A percentile compares a stretch with the other conserved stretches of the same genome.
These are phyloP conservation scores for Armadillidium nasatum DNA, from an alignment of 1,140 invertebrate genomes.

Conservation along the genomic window DNA sequence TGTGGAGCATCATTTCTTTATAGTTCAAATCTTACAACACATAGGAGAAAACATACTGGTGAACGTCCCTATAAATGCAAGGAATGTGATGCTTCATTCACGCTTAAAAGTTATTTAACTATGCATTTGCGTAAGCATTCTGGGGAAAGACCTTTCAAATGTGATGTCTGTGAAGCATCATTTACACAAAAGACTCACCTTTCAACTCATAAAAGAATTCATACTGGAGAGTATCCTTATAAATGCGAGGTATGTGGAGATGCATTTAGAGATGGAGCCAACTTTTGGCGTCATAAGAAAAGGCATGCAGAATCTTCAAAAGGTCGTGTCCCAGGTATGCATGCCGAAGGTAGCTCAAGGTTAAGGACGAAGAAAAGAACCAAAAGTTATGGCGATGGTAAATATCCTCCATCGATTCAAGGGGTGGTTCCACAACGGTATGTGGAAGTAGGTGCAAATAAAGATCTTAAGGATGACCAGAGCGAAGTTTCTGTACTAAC, in stretches of 20 bases:
- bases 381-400: background rate
- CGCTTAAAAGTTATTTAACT: conserved; percentile 4
- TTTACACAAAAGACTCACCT: background rate
- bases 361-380: background rate
- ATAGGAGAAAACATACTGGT: conserved; percentile 18
- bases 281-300: background rate
- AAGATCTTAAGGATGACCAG: background rate
- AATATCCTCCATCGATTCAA: background rate
- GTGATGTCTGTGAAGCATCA: background rate
- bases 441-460: background rate
- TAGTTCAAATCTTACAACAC: background rate
- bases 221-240: conserved; percentile 19
- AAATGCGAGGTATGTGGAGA: conserved; percentile 1
- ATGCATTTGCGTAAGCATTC: conserved; percentile 9
- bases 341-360: background rate
- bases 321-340: background rate
- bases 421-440: background rate
- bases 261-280: conserved; percentile 3
- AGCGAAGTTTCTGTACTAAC: background rate
- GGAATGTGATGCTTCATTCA: background rate
- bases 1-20: background rate
- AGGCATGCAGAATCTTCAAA: background rate
- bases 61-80: conserved; percentile 19
- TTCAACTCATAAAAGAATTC: background rate
- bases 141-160: conserved; percentile 16